Evolutionary conservation across 2,888 invertebrate genomes (phyloP), one percentile per base, ranked within the genome.

Genomic region (Lasioglossum figueresi): DNA sequence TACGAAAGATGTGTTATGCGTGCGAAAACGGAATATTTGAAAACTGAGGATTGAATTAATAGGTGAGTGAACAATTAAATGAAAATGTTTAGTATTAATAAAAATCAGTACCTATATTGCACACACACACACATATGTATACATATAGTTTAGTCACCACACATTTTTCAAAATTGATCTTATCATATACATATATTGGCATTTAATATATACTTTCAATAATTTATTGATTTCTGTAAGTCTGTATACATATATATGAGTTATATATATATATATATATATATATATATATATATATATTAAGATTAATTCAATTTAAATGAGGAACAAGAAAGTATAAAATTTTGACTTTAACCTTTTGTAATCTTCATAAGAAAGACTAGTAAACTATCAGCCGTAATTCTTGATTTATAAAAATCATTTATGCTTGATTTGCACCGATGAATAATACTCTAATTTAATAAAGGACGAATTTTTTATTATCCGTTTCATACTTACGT

Each of bases 41-140:
- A 40, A 52, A 37, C 23, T n/a, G 48, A 52, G 12, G 70, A 23
- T 75, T 71, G 12, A 40, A 27, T 56, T 23, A 52, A 37, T 31
- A 14, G 66, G 79, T 84, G 23, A 84, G 79, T 72, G 31, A 76
- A 19, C 56, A 27, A 16, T 48, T 12, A 66, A n/a, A 66, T 70
- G 16, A n/a, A n/a, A n/a, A n/a, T 59, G 12, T 48, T 63, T 63
- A n/a, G 19, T 16, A 19, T 56, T 12, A 40, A 83, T 59, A 48
- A 77, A 83, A 76, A 6, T 23, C n/a, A 19, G 63, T 52, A 66
- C n/a, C 10, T 63, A 4, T 48, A 48, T 5, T 48, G 5, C 5
- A 48, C 12, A 48, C n/a, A n/a, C n/a, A n/a, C n/a, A n/a, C n/a
- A n/a, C n/a, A n/a, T n/a, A n/a, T n/a, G n/a, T 48, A 19, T 45